Evolutionary conservation across 1,140 invertebrate species (phyloP), one percentile per base, ranked within the genome.

Genomic region (silkworm (Bombyx mori)): DNA sequence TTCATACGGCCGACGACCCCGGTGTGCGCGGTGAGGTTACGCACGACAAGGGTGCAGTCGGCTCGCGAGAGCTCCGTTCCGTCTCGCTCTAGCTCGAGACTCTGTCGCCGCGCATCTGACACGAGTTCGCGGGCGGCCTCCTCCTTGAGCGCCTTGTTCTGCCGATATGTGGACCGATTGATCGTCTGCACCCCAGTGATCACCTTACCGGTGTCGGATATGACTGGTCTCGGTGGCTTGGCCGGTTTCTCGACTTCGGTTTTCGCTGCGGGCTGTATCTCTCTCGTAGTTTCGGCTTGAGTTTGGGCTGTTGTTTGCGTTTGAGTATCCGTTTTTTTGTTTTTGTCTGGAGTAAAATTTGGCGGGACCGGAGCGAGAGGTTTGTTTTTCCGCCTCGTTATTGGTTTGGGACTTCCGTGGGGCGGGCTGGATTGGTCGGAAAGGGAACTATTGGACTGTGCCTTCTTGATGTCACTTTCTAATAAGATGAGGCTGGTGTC

Each of bases 321-420:
- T 57, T 69, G 73, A 42, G 66, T 57, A 42, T 79, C 82, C 7
- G 62, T 58, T 62, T 82, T 81, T 47, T 76, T 77, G 44, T 69
- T 79, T 65, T 84, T 86, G 66, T 88, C 79, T 7, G 82, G 79
- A 43, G 84, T 81, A 57, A 88, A 88, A 56, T 87, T 88, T 2
- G 92, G 92, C 44, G 92, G 92, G 4, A 90, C 91, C 1, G 92
- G 92, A 0, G 92, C 92, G 6, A 82, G 65, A 3, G 91, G 90
- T 71, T 93, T 92, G 58, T 93, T 93, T 80, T 93, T 93, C 66
- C 92, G 88, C 46, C 93, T 89, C 50, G 90, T 88, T 52, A 91
- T 91, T 6, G 93, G 93, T 69, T 93, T 94, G 26, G 93, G 93
- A 75, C 93, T 94, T 7, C 91, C 92, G 18, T 92, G 91, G 8